phyloP scores from a whole-genome alignment of 1,140 invertebrate species.

The Glomeris maerens region DNA sequence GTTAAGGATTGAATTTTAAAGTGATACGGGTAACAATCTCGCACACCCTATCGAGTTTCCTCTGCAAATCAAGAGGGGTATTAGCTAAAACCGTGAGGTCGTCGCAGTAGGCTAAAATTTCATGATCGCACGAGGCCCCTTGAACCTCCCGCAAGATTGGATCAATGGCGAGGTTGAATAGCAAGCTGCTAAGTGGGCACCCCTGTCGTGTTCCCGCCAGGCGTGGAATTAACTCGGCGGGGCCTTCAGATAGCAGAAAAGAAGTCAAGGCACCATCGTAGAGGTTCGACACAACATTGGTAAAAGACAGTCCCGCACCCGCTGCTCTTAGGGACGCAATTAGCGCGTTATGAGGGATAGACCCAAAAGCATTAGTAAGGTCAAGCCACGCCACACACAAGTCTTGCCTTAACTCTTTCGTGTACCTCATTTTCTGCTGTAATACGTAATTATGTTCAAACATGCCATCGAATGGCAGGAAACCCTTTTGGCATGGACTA shows the following conservation, averaged over 20 bases:
- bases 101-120: slow-evolving; percentile 14
- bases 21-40: slow-evolving; percentile 4
- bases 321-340: slow-evolving; percentile 10
- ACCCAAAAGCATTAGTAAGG: slow-evolving; percentile 26
- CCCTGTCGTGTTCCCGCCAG: slow-evolving; percentile 26
- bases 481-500: slow-evolving; percentile 19
- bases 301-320: slow-evolving; percentile 7
- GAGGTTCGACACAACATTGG: slow-evolving; percentile 3
- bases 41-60: background rate
- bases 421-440: slow-evolving; percentile 8
- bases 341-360: slow-evolving; percentile 21
- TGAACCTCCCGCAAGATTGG: slow-evolving; percentile 9
- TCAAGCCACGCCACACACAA: slow-evolving; percentile 21
- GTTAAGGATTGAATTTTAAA: slow-evolving; percentile 12
- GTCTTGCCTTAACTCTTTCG: slow-evolving; percentile 10
- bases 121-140: background rate
- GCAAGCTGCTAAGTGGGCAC: slow-evolving; percentile 22
- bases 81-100: slow-evolving; percentile 11
- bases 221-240: slow-evolving; percentile 5
- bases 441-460: slow-evolving; percentile 13
- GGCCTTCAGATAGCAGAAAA: slow-evolving; percentile 2
- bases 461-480: slow-evolving; percentile 15
- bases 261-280: slow-evolving; percentile 8
- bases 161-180: slow-evolving; percentile 27
- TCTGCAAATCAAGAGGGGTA: slow-evolving; percentile 3